Conservation (phyloP, 2,797 vertebrate species). For the Paratrypauchen microcephalus region DNA sequence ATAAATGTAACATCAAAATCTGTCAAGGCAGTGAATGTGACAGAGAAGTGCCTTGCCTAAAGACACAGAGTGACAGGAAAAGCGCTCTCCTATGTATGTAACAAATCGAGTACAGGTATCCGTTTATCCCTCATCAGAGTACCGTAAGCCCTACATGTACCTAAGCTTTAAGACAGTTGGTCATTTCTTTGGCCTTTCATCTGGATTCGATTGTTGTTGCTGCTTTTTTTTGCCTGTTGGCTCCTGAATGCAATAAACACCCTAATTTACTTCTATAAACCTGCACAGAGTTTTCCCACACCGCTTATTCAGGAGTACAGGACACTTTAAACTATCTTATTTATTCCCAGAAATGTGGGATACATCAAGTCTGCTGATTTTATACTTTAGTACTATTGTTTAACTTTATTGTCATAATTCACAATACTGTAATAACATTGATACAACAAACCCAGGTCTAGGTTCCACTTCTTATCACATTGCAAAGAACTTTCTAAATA, state of each 20-base stretch:
- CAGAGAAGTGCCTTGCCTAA: neutral
- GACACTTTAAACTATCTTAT: neutral
- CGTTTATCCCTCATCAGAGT: neutral
- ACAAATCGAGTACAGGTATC: neutral
- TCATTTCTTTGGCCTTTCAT: neutral
- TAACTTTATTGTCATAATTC: neutral
- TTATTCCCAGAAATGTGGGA: no score
- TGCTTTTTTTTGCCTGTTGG: neutral
- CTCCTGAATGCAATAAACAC: conserved; percentile 9
- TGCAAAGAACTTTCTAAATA: no score
- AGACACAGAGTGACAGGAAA: neutral
- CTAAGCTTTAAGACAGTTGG: neutral
- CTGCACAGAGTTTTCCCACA: neutral
- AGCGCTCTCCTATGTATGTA: neutral
- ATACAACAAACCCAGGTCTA: neutral
- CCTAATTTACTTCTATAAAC: neutral
- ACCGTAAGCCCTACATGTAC: neutral
- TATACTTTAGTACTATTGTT: neutral
- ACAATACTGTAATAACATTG: neutral
- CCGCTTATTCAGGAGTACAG: neutral
- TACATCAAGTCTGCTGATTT: neutral
- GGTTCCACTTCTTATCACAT: no score
- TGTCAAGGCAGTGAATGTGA: neutral
- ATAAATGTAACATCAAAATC: neutral
- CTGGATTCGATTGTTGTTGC: neutral